Base-by-base conservation (phyloP, 2,888 invertebrate genomes). In the Galerucella pusilla region DNA sequence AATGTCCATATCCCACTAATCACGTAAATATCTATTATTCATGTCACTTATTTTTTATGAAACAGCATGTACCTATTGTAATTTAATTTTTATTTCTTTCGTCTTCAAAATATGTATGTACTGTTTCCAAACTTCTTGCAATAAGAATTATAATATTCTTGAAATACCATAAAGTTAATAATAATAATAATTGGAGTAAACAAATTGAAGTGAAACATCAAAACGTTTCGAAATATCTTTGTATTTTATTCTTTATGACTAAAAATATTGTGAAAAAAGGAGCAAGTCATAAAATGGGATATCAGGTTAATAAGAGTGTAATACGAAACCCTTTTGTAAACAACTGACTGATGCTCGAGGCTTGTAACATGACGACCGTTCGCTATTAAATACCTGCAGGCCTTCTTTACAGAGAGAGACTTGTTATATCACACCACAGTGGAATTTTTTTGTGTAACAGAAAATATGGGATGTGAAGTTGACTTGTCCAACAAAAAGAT, bases 241-340 rank as follows among this genome's bases (percentile, higher is more conserved):
- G n/a, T 52, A 52, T n/a, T 5, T 52, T 5, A 7, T 52, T 2
- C 7, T n/a, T 14, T n/a, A 12, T 52, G 6, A 52, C 52, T 52
- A n/a, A 1, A n/a, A 52, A 52, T 52, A 52, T n/a, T 14, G 4
- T n/a, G 6, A 52, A 35, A 63, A 42, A 69, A 69, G 61, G 61
- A 28, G 1, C 69, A 61, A 63, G 69, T 69, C 52, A 69, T 61
- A 49, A 49, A 52, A 61, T 69, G 63, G 63, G 61, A 69, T 84
- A 84, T 85, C 85, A 82, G 85, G 84, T 85, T 84, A 81, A 81
- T 82, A 80, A 81, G 82, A 81, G 83, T 20, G 20, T 83, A 84
- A 84, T 83, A 81, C 83, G 83, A 84, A 52, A 84, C 85, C 84
- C 84, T 84, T 84, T 84, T 84, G 82, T 83, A 81, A 63, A 42